Conservation (phyloP, 2,113 vertebrate genomes). For the Mormyrus lacerda region DNA sequence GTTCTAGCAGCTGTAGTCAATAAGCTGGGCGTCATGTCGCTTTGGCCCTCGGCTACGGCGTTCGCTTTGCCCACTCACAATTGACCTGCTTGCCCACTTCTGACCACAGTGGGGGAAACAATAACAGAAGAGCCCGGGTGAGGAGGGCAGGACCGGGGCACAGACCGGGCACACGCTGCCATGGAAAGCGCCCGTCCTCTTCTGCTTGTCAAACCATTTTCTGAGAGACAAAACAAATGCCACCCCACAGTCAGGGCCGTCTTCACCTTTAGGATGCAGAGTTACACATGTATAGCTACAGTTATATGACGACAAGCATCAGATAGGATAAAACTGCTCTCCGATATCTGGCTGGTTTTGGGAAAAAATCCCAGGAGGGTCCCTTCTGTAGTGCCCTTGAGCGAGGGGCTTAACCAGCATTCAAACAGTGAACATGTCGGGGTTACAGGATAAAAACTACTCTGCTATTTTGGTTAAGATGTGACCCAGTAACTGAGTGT, state of each 20-base stretch:
- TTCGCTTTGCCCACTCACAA: too few species aligned
- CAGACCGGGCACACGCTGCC: slow-evolving; percentile 1
- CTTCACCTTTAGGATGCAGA: background rate
- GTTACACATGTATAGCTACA: background rate
- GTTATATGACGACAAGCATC: background rate
- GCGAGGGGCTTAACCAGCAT: background rate
- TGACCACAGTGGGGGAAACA: background rate
- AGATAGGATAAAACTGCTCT: background rate
- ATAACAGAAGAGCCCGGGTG: background rate
- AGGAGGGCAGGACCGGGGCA: slow-evolving; percentile 32
- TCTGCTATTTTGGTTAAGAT: background rate
- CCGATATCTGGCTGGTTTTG: background rate
- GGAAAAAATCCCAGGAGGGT: background rate
- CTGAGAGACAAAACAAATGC: too few species aligned
- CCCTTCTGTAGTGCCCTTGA: background rate
- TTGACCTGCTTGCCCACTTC: background rate
- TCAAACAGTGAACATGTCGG: background rate
- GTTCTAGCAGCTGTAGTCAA: background rate
- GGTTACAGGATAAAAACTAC: background rate
- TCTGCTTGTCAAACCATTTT: background rate
- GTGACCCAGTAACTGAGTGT: background rate
- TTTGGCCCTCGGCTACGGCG: background rate
- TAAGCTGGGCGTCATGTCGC: background rate
- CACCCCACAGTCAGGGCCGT: background rate
- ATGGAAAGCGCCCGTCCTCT: background rate